A percentile compares a stretch with the other conserved stretches of the same genome.
Conservation (phyloP, 2,797 vertebrate genomes). For the Phalanger gymnotis region DNA sequence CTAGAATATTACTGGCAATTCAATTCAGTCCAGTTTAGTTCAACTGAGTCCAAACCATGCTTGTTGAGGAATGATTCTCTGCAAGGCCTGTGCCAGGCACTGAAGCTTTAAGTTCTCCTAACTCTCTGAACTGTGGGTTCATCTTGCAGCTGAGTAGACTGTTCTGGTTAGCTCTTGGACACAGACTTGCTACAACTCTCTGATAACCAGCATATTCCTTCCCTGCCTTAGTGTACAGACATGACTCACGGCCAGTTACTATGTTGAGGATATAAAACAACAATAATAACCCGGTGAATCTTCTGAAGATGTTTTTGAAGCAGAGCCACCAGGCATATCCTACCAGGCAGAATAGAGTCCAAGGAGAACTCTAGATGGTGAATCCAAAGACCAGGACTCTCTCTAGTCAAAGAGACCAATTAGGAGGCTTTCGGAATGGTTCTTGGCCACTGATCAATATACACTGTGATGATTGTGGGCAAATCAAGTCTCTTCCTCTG, state of each 20-base stretch:
- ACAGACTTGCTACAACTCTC: neutral
- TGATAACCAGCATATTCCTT: conserved; percentile 15
- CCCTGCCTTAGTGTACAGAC: conserved; percentile 9
- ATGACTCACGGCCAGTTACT: conserved; percentile 18
- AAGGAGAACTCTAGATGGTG: neutral
- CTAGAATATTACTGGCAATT: neutral
- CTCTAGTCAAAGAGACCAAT: neutral
- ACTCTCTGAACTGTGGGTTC: neutral
- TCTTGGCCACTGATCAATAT: neutral
- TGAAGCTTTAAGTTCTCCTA: neutral
- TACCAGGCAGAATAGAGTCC: neutral
- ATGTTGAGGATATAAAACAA: conserved; percentile 11
- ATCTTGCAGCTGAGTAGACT: neutral
- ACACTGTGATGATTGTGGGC: neutral
- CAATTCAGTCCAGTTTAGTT: neutral
- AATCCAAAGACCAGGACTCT: neutral
- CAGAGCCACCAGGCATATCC: neutral
- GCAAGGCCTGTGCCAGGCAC: neutral
- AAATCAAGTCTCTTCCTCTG: neutral
- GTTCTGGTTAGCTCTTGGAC: neutral
- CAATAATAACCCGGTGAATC: neutral
- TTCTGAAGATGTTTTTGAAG: neutral
- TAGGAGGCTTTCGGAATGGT: neutral
- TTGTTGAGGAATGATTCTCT: neutral
- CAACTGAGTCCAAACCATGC: neutral